Evolutionary conservation across 2,888 invertebrate species (phyloP), one percentile per base, ranked within the genome.

Genomic region (Zaprionus bogoriensis): DNA sequence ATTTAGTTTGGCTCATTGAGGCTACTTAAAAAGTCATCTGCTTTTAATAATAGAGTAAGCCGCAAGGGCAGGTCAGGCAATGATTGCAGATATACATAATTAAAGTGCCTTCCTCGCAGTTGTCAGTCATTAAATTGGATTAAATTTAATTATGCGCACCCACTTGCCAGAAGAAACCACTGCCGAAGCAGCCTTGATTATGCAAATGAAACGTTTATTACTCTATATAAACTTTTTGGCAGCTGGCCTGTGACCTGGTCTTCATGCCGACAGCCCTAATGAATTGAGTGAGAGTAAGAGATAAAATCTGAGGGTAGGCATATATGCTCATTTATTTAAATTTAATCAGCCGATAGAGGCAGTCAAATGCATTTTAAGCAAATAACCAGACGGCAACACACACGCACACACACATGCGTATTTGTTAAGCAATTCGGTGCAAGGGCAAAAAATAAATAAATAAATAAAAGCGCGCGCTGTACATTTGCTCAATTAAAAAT

Each of bases 201-300:
- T 76, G 77, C 79, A 85, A 80, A 85, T 79, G 52, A 75, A 75
- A 60, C 48, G 76, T 59, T 82, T 78, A 81, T 81, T 71, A 58
- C 71, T 39, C 52, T 63, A 77, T 47, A 74, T 71, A 63, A 74
- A 74, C 55, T 67, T 67, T 47, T 64, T 53, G 65, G 51, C 63
- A 62, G 50, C 57, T 58, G 54, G n/a, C n/a, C 46, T 46, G 44
- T 57, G 44, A 44, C 27, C 53, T 51, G 62, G 55, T 44, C 54
- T n/a, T n/a, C 25, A 54, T 52, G 50, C 50, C 54, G 53, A 42
- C 48, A 46, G 59, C 20, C 50, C 14, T 20, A 32, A 79, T 60
- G 53, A 79, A 72, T 65, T 68, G 54, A 47, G 32, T 39, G 27
- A 64, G 55, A 45, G 54, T 41, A 53, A 60, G 52, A 14, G 5